Conservation (phyloP, 2,797 vertebrate species). For the Chelon labrosus region DNA sequence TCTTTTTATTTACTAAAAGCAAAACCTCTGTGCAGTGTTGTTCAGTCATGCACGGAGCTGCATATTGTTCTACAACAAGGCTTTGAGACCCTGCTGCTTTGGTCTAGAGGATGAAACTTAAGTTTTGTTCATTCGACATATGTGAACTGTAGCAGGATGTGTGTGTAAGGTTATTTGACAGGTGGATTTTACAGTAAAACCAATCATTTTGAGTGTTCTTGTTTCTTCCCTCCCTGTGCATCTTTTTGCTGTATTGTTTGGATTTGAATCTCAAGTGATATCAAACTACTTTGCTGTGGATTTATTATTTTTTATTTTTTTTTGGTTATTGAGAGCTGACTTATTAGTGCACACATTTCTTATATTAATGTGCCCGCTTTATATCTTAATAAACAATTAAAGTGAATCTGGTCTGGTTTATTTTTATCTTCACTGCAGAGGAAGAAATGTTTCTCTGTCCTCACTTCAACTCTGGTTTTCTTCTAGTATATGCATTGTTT, state of each 20-base stretch:
- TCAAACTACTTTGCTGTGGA: constrained; percentile 76
- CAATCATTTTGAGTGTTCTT: constrained; percentile 15
- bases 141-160: constrained; percentile 54
- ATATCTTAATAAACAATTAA: constrained; percentile 79
- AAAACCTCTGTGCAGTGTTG: constrained; percentile 30
- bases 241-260: constrained; percentile 60
- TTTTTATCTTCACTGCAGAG: background rate
- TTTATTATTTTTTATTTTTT: constrained; percentile 27
- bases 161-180: constrained; percentile 33
- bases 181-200: constrained; percentile 41
- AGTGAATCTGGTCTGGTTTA: constrained; percentile 24
- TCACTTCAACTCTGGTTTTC: background rate
- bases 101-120: constrained; percentile 34
- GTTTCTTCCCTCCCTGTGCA: background rate
- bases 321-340: constrained; percentile 72
- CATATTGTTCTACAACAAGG: constrained; percentile 24
- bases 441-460: background rate
- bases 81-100: constrained; percentile 57
- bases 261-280: constrained; percentile 63
- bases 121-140: constrained; percentile 55
- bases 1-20: constrained; percentile 29
- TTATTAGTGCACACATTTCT: constrained; percentile 71
- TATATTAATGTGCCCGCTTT: constrained; percentile 78
- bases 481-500: background rate
- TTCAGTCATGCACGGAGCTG: constrained; percentile 30